Base-by-base conservation (phyloP, 2,113 vertebrate species). In the Myrmophylax atrothorax region DNA sequence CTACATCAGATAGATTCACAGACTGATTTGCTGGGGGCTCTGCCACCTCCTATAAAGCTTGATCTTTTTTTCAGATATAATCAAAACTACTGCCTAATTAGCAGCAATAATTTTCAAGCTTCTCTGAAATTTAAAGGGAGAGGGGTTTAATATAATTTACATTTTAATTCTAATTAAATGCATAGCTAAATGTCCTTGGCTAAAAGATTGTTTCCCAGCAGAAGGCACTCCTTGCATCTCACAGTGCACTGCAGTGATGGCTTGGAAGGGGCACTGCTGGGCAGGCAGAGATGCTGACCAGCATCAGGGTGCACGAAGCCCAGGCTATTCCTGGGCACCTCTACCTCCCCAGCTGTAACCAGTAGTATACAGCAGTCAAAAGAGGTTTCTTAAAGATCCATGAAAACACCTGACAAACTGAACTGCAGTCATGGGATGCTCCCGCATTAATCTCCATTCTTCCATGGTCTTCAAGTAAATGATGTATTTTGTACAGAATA, bases 191-290 rank as follows among this genome's bases (percentile, higher is more conserved):
- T 24, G 49, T 47, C 38, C 6, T 26, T 10, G 68, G 68, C 52
- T 84, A 59, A 8, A 69, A 70, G 90, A 56, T 0, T 10, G 55
- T 49, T 90, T 96, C 87, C 83, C 94, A 92, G 55, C 40, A 64
- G 79, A 49, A 59, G 58, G 58, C 28, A 5, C 8, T 40, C 29
- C 84, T 25, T 18, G 42, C 77, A 38, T 29, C 56, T 55, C 0
- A 0, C 46, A 67, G 31, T 4, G 72, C 28, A 18, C 12, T 0
- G 0, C 58, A 60, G 42, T 0, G 2, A 26, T 40, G 79, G 40
- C 73, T 55, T 18, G 40, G 29, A 37, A 1, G 1, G 31, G 52
- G 20, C 56, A 9, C 33, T 31, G 64, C 55, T 0, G 7, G 78
- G 47, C 31, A 78, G 28, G 33, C 25, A 76, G 22, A 76, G 38